Evolutionary conservation across 2,888 invertebrate species (phyloP).

Genomic region (Dione juno): DNA sequence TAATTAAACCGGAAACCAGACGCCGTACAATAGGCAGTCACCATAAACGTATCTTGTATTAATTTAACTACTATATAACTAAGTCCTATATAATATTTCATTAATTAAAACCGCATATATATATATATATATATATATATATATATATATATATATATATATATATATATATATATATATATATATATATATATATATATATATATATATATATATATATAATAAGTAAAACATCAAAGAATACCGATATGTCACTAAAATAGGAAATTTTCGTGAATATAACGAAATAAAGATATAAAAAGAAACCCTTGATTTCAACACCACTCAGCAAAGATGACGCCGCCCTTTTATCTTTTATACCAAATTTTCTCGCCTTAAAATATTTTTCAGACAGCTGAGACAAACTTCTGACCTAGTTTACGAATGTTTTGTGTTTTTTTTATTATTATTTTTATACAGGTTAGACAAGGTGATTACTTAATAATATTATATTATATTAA

Average conservation of each 20-base stretch:
- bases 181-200: no score
- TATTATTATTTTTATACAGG: background rate
- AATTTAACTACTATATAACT: no score
- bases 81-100: no score
- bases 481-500: no score
- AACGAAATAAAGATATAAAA: background rate
- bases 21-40: no score
- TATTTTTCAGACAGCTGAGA: slow-evolving; percentile 28
- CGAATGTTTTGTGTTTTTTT: slow-evolving; percentile 18
- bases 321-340: slow-evolving; percentile 12
- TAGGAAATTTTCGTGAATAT: background rate
- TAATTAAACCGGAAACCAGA: no score
- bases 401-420: slow-evolving; percentile 35
- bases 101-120: no score
- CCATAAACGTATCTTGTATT: no score
- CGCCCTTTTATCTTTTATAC: slow-evolving; percentile 23
- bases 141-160: no score
- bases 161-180: no score
- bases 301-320: slow-evolving; percentile 18
- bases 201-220: no score
- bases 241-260: slow-evolving; percentile 2
- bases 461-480: background rate
- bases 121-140: no score
- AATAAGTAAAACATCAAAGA: background rate
- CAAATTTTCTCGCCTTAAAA: slow-evolving; percentile 33